phyloP scores from a whole-genome alignment of 2,797 vertebrate species.

The Clarias laeviceps region DNA sequence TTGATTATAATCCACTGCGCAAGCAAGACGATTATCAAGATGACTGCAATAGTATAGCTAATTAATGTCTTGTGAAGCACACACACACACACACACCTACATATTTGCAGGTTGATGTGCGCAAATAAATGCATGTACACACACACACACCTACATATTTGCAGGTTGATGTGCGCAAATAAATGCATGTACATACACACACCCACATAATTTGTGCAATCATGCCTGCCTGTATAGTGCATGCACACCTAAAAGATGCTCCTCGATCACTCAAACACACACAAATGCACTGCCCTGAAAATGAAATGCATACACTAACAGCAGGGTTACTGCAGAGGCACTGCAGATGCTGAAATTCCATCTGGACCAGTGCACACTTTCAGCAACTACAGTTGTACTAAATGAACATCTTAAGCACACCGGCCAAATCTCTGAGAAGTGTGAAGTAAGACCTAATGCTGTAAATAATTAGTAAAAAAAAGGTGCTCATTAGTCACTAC shows the following conservation, averaged over 20 bases:
- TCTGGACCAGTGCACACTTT: slow-evolving; percentile 6
- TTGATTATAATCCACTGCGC: slow-evolving; percentile 30
- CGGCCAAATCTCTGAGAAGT: neutral
- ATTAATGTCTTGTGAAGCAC: slow-evolving; percentile 26
- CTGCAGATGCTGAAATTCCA: slow-evolving; percentile 44
- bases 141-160: slow-evolving; percentile 4
- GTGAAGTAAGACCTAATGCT: neutral
- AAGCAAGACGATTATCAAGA: slow-evolving; percentile 42
- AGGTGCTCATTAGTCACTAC: slow-evolving; percentile 8
- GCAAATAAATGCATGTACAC: neutral
- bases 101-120: slow-evolving; percentile 6
- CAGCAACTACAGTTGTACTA: neutral
- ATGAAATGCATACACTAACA: slow-evolving; percentile 4
- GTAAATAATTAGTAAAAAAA: neutral
- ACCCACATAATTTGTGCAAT: neutral
- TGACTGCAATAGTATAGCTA: slow-evolving; percentile 5
- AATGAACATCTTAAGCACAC: neutral
- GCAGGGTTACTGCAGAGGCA: slow-evolving; percentile 48
- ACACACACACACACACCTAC: neutral
- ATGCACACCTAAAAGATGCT: neutral
- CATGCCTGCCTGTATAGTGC: neutral
- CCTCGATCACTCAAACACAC: slow-evolving; percentile 5
- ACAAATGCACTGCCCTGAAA: slow-evolving; percentile 10
- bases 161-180: neutral
- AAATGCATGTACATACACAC: slow-evolving; percentile 14